Evolutionary conservation across 2,113 vertebrate species (phyloP).

Genomic region (Hassar affinis): DNA sequence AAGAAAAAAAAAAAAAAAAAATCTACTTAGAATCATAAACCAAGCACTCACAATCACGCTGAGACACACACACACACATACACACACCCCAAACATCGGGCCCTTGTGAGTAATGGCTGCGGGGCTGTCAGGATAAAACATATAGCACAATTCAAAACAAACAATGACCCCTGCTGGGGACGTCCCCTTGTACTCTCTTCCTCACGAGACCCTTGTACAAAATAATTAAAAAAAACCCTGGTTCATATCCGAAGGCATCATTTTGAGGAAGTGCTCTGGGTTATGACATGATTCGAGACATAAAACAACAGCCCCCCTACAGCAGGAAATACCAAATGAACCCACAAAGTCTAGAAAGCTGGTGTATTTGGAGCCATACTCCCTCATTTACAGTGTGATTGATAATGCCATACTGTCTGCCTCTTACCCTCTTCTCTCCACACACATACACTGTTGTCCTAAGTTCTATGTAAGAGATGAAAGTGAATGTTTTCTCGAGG

Average conservation of each 20-base stretch:
- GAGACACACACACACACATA: not conserved
- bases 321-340: conserved; percentile 25
- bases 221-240: not conserved
- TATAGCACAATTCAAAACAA: conserved; percentile 35
- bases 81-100: conserved; percentile 1
- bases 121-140: conserved; percentile 17
- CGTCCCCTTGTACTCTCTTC: not conserved
- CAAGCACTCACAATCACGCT: not conserved
- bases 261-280: conserved; percentile 25
- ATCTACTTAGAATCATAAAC: conserved; percentile 19
- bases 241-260: conserved; percentile 23
- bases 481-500: not conserved
- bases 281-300: conserved; percentile 18
- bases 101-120: not conserved
- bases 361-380: not conserved
- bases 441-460: not conserved
- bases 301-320: conserved; percentile 17
- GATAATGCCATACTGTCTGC: not conserved
- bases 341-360: not conserved
- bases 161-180: conserved; percentile 28
- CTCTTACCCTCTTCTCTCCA: not conserved
- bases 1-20: not conserved
- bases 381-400: not conserved
- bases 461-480: not conserved
- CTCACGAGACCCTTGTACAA: not conserved